Evolutionary conservation across 2,888 invertebrate species (phyloP).

Genomic region (Acleris holmiana): DNA sequence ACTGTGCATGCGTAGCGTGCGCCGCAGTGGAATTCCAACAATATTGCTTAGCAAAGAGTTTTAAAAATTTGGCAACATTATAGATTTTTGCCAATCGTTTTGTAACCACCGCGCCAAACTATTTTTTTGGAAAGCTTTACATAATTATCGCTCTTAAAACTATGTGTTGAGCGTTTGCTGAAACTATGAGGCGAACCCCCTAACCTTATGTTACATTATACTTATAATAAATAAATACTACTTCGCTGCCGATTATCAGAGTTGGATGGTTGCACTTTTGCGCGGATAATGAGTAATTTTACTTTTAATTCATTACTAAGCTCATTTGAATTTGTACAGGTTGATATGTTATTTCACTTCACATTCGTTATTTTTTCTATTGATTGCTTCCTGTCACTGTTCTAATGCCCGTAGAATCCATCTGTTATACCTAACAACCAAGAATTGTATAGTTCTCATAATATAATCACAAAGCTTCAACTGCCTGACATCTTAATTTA

Average conservation of each 20-base stretch:
- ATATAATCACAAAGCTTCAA: constrained; percentile 54
- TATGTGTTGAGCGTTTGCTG: background rate
- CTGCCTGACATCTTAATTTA: constrained; percentile 52
- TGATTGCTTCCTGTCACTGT: constrained; percentile 1
- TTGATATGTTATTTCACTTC: constrained; percentile 54
- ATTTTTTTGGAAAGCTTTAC: too few relatives aligned
- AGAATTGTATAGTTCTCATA: constrained; percentile 37
- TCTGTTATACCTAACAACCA: constrained; percentile 16
- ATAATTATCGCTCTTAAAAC: too few relatives aligned
- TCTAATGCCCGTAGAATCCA: constrained; percentile 26
- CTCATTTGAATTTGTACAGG: constrained; percentile 60
- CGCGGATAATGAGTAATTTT: constrained; percentile 3
- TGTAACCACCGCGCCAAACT: too few relatives aligned
- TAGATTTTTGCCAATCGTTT: too few relatives aligned
- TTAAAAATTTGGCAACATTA: too few relatives aligned
- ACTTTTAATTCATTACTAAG: constrained; percentile 39
- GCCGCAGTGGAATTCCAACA: too few relatives aligned
- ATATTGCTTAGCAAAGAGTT: too few relatives aligned
- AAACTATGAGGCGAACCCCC: background rate
- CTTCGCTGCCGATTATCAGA: background rate
- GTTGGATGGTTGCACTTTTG: background rate
- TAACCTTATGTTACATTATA: too few relatives aligned
- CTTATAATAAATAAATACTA: background rate
- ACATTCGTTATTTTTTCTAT: background rate
- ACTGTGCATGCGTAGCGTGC: too few relatives aligned